Evolutionary conservation across 2,113 vertebrate genomes (phyloP), one percentile per base, ranked within the genome.

Genomic region (Pavo muticus): DNA sequence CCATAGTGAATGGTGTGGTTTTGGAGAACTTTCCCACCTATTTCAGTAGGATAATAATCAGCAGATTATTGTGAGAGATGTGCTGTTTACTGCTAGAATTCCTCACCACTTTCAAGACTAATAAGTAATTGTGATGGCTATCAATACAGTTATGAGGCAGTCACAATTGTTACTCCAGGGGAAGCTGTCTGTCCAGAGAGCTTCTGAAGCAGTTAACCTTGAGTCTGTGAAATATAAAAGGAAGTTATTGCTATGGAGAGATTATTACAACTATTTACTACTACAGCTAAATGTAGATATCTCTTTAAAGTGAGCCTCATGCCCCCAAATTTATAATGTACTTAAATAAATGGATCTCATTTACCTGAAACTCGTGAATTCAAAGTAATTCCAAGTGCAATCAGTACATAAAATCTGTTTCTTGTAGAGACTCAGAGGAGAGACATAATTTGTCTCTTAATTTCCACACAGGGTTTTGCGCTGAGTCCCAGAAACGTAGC

Each of bases 81-180:
- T 76, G 44, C 70, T 67, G 30, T 67, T 92, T 90, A 40, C 61
- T 84, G 72, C 79, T 73, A 52, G 57, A 82, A 85, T 56, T 61
- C 44, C 78, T 91, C 48, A 50, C 63, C 24, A 14, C 29, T 85
- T 82, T 75, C 56, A 42, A 69, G 82, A 52, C 48, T 79, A 87
- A 94, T 57, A 93, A 84, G 74, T 39, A 45, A 60, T n/a, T 79
- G 63, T 87, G 93, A 69, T 78, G 74, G 45, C 44, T 87, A 64
- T 84, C 74, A 82, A 17, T 61, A 47, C 14, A 42, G 47, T 68
- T 72, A 61, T 63, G 68, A 87, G 64, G 70, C 78, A 74, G 35
- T 20, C 78, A 52, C 19, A 47, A 15, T 3, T 2, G 65, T 81
- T 78, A 39, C 48, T 83, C 88, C 84, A 40, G 59, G 44, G 67